These are phyloP conservation scores for Zaprionus nigranus DNA, from an alignment of 1,140 invertebrate species.

Conservation along the genomic window DNA sequence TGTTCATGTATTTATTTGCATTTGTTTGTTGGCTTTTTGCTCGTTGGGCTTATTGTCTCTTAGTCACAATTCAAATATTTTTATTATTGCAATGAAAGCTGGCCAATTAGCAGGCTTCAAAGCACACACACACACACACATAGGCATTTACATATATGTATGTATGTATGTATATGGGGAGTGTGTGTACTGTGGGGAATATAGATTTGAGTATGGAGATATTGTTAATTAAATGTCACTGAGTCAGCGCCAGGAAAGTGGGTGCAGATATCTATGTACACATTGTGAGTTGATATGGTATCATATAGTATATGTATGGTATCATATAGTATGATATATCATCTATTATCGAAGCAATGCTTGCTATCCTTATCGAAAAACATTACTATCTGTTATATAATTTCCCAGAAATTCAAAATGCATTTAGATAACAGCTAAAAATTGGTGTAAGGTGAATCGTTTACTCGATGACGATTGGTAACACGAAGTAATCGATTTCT, in stretches of 20 bases:
- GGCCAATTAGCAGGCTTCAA: conserved; percentile 68
- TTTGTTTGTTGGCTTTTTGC: conserved; percentile 62
- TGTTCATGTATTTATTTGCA: conserved; percentile 70
- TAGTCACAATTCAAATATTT: conserved; percentile 70
- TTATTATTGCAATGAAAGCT: conserved; percentile 77
- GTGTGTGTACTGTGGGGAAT: conserved; percentile 17
- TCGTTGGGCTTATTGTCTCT: conserved; percentile 51
- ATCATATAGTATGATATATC: conserved; percentile 16
- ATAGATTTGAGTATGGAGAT: conserved; percentile 30
- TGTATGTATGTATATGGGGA: conserved; percentile 16
- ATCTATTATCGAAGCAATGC: background rate
- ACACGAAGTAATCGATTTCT: too few relatives aligned
- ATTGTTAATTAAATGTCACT: conserved; percentile 75
- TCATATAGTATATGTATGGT: conserved; percentile 19
- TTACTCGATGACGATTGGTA: too few relatives aligned
- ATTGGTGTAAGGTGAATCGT: too few relatives aligned
- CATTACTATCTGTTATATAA: conserved; percentile 4
- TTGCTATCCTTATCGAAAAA: background rate
- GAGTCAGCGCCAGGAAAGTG: conserved; percentile 57
- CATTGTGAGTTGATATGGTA: conserved; percentile 3
- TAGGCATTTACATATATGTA: conserved; percentile 14
- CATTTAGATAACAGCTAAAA: too few relatives aligned
- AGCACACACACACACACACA: conserved; percentile 16
- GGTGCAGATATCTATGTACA: conserved; percentile 12
- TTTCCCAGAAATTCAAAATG: conserved; percentile 6